A percentile compares a stretch with the other conserved stretches of the same genome.
These are phyloP conservation scores for Neodontobutis hainanensis DNA, from an alignment of 2,113 vertebrate genomes.

Conservation along the genomic window DNA sequence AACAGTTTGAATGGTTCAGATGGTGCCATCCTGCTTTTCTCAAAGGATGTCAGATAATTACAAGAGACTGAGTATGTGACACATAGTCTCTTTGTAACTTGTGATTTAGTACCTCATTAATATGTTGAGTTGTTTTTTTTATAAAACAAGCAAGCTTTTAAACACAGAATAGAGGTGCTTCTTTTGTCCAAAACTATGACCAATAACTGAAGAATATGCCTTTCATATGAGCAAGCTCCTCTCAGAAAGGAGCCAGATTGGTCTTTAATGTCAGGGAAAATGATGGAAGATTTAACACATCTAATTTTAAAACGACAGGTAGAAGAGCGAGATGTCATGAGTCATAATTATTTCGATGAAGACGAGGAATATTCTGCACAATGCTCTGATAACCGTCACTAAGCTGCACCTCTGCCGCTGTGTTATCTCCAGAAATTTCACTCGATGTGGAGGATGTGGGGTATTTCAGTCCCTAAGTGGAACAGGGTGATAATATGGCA, in stretches of 20 bases:
- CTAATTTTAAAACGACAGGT: not conserved
- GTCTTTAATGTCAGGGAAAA: conserved; percentile 14
- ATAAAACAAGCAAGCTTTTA: too few relatives aligned
- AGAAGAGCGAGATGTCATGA: not conserved
- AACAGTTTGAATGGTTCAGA: too few relatives aligned
- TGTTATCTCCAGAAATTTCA: not conserved
- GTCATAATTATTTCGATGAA: conserved; percentile 14
- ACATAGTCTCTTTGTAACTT: too few relatives aligned
- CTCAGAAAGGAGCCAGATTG: conserved; percentile 1
- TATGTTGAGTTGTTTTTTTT: too few relatives aligned
- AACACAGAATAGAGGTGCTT: too few relatives aligned
- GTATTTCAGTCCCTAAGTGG: conserved; percentile 12
- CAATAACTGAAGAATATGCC: conserved; percentile 12
- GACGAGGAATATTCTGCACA: not conserved
- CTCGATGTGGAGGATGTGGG: not conserved
- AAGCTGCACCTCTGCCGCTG: conserved; percentile 5
- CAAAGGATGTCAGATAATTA: too few relatives aligned
- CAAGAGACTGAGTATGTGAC: too few relatives aligned
- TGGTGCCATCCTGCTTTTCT: too few relatives aligned
- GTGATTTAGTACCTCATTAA: too few relatives aligned
- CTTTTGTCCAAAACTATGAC: too few relatives aligned
- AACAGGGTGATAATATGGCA: conserved; percentile 15
- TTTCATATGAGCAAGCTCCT: conserved; percentile 51
- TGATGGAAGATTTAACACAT: conserved; percentile 3
- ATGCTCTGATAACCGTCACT: not conserved